phyloP scores from a whole-genome alignment of 2,113 vertebrate species.

The Cephalophus harveyi region DNA sequence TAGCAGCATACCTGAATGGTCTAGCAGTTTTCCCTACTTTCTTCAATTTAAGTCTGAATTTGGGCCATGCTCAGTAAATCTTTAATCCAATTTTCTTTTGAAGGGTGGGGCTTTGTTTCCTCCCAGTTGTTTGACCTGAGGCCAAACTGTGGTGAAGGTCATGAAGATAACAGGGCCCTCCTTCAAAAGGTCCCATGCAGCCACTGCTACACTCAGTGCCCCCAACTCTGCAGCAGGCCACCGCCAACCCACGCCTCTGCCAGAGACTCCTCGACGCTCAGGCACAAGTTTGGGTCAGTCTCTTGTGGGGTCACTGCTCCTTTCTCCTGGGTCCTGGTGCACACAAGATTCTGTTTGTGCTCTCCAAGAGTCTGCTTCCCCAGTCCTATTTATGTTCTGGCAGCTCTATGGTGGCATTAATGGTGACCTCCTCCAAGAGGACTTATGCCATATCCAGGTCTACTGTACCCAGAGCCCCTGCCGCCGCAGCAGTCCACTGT shows the following conservation, averaged over 20 bases:
- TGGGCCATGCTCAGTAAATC: neutral
- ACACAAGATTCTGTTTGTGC: neutral
- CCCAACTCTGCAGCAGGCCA: neutral
- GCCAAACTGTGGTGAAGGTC: neutral
- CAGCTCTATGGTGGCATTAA: neutral
- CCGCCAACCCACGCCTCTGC: fast-evolving
- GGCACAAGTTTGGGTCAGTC: neutral
- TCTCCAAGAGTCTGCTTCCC: neutral
- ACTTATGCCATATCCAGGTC: neutral
- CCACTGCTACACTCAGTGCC: neutral
- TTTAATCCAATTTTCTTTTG: neutral
- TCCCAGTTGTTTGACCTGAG: neutral
- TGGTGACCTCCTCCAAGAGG: neutral
- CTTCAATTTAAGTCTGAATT: neutral
- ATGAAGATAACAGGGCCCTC: neutral
- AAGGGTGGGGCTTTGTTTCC: neutral
- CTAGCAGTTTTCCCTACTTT: neutral
- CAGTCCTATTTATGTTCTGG: neutral
- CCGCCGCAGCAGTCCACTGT: neutral
- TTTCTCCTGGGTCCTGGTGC: neutral
- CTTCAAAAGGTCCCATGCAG: neutral
- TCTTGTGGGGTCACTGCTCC: neutral
- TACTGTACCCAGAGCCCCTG: neutral
- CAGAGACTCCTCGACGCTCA: neutral
- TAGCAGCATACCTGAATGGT: neutral